Base-by-base conservation (phyloP, 2,888 invertebrate genomes). In the Standfussiana lucernea region DNA sequence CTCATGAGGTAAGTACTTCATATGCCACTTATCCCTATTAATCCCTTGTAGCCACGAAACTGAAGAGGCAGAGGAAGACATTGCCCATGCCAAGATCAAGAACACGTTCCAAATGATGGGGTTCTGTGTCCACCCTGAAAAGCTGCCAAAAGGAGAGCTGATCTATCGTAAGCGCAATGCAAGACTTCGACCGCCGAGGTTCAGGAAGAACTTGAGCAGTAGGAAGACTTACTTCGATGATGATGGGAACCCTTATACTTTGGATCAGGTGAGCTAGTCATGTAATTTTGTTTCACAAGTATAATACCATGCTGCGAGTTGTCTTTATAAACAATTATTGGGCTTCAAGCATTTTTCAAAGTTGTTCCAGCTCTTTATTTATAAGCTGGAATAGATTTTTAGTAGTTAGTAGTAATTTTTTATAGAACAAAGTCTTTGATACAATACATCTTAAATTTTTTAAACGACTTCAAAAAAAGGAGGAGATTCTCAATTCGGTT, bases 51-150 rank as follows among this genome's bases (percentile, higher is more conserved):
- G 97, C 86, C 97, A 97, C 81, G 97, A 97, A 92, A 91, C 95
- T 1, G 95, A 96, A 56, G 93, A 93, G 15, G 28, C 35, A 6
- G 97, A 97, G 56, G 97, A 97, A 82, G 89, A 86, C 47, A 50
- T 91, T n/a, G 92, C 92, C 6, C 92, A 95, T n/a, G 97, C 97
- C 80, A 97, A 97, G 77, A 97, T 98, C 24, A 97, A 97, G 87
- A 96, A 97, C 24, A 98, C 98, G 0, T 97, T 98, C 88, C 97
- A 97, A 86, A 93, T 97, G 75, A 97, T 98, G 97, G 98, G 98
- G 0, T 97, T 97, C 77, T 91, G 91, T 50, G 78, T 97, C 53
- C 90, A 94, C 15, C 74, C 93, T 0, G 92, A 93, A 0, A 91
- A 94, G 8, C 90, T 95, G 80, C 94, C 95, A 0, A 95, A 94